phyloP scores from a whole-genome alignment of 2,888 invertebrate species.

The Netelia virgata region DNA sequence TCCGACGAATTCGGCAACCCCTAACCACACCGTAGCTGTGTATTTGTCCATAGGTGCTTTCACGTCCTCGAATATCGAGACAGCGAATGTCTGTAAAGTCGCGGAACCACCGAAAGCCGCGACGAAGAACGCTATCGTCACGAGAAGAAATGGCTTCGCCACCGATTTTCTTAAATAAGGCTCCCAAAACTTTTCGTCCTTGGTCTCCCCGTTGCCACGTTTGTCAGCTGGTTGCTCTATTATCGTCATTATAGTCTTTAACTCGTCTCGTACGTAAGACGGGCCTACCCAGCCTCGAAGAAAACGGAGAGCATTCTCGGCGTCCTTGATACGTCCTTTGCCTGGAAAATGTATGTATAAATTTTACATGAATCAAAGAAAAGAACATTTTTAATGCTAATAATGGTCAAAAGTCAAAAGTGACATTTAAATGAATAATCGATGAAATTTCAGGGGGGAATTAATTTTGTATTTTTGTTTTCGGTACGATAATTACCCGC shows the following conservation, averaged over 20 bases:
- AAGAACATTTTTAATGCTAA: too few species aligned
- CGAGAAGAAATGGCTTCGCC: constrained; percentile 89
- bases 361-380: too few species aligned
- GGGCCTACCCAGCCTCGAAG: constrained; percentile 91
- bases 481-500: constrained; percentile 84
- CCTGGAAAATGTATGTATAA: constrained; percentile 75
- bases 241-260: constrained; percentile 85
- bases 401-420: too few species aligned
- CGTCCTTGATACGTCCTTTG: constrained; percentile 88
- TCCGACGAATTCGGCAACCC: constrained; percentile 90
- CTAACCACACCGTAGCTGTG: constrained; percentile 91
- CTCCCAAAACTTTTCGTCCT: constrained; percentile 78
- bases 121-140: constrained; percentile 89
- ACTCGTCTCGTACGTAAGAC: constrained; percentile 87
- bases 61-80: constrained; percentile 90
- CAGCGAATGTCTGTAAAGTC: constrained; percentile 91
- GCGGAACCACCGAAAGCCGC: constrained; percentile 92
- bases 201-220: constrained; percentile 6
- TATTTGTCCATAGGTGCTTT: constrained; percentile 92
- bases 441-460: background rate
- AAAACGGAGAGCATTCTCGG: constrained; percentile 90
- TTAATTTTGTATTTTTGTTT: constrained; percentile 1
- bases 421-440: too few species aligned
- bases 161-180: constrained; percentile 88
- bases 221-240: constrained; percentile 80